A percentile compares a stretch with the other conserved stretches of the same genome.
These are phyloP conservation scores for Sapayoa aenigma DNA, from an alignment of 2,113 vertebrate genomes.

Conservation along the genomic window DNA sequence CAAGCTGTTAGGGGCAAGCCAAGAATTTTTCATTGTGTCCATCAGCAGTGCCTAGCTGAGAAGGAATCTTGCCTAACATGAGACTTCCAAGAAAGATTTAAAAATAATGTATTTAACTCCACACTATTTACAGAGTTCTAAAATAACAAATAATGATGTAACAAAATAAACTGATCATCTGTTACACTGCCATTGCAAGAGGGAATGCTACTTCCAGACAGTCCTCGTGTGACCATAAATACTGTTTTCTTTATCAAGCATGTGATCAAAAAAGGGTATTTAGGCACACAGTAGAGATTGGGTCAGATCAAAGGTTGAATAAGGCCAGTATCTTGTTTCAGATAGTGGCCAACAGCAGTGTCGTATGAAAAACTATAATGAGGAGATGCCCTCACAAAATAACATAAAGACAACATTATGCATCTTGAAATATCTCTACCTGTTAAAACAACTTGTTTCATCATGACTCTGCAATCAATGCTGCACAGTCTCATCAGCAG, in stretches of 20 bases:
- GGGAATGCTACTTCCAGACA: not conserved
- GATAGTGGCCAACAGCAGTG: not conserved
- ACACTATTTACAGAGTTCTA: not conserved
- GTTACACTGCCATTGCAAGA: not conserved
- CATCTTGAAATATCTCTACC: not conserved
- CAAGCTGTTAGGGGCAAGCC: not conserved
- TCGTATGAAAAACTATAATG: not conserved
- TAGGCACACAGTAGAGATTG: not conserved
- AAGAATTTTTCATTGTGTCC: not conserved
- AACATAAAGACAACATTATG: not conserved
- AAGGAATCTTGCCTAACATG: not conserved
- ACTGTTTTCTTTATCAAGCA: not conserved
- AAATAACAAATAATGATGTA: not conserved
- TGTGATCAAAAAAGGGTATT: not conserved
- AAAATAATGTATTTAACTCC: not conserved
- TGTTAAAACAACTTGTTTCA: not conserved
- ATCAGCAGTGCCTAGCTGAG: not conserved
- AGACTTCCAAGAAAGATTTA: not conserved
- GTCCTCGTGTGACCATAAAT: not conserved
- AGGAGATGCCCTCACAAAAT: not conserved
- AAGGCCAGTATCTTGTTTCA: not conserved
- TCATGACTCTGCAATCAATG: not conserved
- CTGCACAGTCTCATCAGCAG: not conserved
- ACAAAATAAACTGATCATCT: not conserved
- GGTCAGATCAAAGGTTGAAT: not conserved